Percentiles rank a stretch among this genome's conserved stretches.
Evolutionary conservation across 2,113 vertebrate species (phyloP).

Genomic region (Enhydra lutris): DNA sequence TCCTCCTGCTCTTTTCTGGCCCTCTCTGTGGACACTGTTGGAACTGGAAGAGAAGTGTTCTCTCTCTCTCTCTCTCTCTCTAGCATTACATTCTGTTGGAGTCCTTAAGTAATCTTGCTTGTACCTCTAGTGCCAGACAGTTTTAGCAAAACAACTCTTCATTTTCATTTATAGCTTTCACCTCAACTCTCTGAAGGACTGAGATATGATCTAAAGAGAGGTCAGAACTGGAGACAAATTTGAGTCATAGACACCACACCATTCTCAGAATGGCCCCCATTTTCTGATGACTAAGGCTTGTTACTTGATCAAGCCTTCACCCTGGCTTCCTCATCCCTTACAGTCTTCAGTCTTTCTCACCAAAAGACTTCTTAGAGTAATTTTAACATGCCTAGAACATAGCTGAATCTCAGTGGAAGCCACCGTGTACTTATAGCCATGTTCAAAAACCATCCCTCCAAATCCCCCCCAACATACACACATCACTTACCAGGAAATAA

Average conservation of each 20-base stretch:
- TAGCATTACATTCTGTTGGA: neutral
- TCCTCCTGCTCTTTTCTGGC: neutral
- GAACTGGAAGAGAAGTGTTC: neutral
- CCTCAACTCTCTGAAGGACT: conserved; percentile 8
- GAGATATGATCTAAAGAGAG: neutral
- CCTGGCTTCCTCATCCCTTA: neutral
- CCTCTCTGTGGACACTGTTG: neutral
- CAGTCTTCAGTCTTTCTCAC: neutral
- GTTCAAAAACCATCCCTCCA: neutral
- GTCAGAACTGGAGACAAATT: neutral
- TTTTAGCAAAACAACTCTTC: conserved; percentile 34
- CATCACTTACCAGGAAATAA: neutral
- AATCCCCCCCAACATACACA: neutral
- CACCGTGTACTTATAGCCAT: neutral
- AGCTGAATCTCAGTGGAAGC: neutral
- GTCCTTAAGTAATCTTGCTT: neutral
- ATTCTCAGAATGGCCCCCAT: conserved; percentile 23
- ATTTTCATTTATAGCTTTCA: conserved; percentile 1
- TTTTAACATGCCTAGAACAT: neutral
- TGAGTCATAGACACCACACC: neutral
- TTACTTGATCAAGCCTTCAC: neutral
- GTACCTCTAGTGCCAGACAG: neutral
- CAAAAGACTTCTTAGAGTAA: neutral
- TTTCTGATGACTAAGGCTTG: neutral
- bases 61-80: neutral